Evolutionary conservation across 2,888 invertebrate species (phyloP).

Genomic region (Rhamphomyia laevipes): DNA sequence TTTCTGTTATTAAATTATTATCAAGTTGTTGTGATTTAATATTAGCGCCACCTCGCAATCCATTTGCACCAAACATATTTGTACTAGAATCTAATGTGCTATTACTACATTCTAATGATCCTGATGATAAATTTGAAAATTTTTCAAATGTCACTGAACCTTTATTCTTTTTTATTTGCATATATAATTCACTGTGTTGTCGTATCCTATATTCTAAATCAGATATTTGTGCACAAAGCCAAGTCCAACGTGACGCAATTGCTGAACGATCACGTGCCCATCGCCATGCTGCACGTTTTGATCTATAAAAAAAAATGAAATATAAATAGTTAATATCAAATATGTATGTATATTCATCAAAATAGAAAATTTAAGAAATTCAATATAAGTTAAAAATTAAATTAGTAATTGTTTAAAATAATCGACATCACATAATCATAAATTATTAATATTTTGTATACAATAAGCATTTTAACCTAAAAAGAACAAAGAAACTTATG

Average conservation of each 20-base stretch:
- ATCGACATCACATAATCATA: too few species aligned
- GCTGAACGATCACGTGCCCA: slow-evolving; percentile 69
- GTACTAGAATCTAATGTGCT: slow-evolving; percentile 7
- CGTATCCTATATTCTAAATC: slow-evolving; percentile 85
- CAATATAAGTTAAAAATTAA: slow-evolving; percentile 3
- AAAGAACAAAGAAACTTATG: too few species aligned
- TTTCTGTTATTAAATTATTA: not conserved
- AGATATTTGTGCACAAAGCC: slow-evolving; percentile 85
- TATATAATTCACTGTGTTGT: slow-evolving; percentile 71
- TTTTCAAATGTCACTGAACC: slow-evolving; percentile 44
- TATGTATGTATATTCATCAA: too few species aligned
- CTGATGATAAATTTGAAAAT: slow-evolving; percentile 1
- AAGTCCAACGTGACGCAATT: slow-evolving; percentile 78
- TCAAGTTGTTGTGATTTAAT: slow-evolving; percentile 8
- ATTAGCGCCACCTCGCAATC: slow-evolving; percentile 12
- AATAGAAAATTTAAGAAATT: not conserved
- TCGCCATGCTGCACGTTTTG: slow-evolving; percentile 71
- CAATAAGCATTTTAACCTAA: too few species aligned
- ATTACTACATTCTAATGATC: not conserved
- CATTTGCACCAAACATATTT: not conserved
- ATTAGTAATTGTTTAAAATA: not conserved
- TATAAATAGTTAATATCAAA: too few species aligned
- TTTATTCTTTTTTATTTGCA: slow-evolving; percentile 50
- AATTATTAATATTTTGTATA: too few species aligned
- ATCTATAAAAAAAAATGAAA: slow-evolving; percentile 43